phyloP scores from a whole-genome alignment of 2,888 invertebrate species.

The Andrena hattorfiana region DNA sequence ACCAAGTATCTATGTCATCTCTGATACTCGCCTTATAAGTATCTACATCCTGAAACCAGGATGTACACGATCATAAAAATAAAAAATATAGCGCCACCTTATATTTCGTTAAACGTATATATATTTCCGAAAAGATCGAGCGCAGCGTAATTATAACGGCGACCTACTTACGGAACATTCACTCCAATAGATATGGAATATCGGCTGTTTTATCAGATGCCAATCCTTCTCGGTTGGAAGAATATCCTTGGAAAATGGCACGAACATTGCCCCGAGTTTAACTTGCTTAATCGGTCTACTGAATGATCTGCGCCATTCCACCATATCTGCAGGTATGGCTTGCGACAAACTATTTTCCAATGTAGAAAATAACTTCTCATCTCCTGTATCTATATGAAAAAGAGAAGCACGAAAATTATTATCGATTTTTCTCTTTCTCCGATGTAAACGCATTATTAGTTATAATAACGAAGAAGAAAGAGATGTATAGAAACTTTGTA shows the following conservation, averaged over 20 bases:
- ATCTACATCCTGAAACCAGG: slow-evolving; percentile 92
- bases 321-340: slow-evolving; percentile 93
- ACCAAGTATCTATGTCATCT: slow-evolving; percentile 96
- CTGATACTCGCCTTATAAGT: slow-evolving; percentile 94
- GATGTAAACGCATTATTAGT: neutral
- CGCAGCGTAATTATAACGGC: slow-evolving; percentile 25
- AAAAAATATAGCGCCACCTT: neutral
- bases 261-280: slow-evolving; percentile 92
- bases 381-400: slow-evolving; percentile 90
- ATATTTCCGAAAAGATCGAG: neutral
- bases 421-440: neutral
- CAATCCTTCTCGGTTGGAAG: slow-evolving; percentile 91
- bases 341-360: slow-evolving; percentile 92
- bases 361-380: slow-evolving; percentile 93
- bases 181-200: slow-evolving; percentile 97
- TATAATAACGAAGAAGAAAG: neutral
- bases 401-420: neutral
- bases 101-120: neutral
- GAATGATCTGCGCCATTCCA: slow-evolving; percentile 96
- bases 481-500: neutral
- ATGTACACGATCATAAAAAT: slow-evolving; percentile 28
- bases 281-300: slow-evolving; percentile 95
- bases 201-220: slow-evolving; percentile 94
- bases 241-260: slow-evolving; percentile 91
- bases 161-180: slow-evolving; percentile 92